Percentiles rank a stretch among this genome's conserved stretches.
Evolutionary conservation across 2,113 vertebrate genomes (phyloP).

Genomic region (Polyodon spathula): DNA sequence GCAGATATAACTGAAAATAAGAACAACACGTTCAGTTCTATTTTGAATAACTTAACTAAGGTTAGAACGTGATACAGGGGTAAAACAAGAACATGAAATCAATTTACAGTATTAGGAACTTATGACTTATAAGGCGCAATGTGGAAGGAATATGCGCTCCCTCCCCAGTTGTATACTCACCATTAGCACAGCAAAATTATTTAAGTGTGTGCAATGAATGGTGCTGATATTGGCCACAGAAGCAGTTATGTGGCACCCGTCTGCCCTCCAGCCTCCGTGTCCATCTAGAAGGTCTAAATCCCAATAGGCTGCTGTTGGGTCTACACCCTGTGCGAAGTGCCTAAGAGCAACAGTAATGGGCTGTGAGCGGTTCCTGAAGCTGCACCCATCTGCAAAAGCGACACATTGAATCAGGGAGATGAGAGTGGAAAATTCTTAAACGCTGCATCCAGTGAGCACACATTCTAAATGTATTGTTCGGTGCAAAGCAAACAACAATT

Average conservation of each 20-base stretch:
- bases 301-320: slow-evolving; percentile 77
- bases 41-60: too few relatives aligned
- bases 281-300: slow-evolving; percentile 89
- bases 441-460: slow-evolving; percentile 27
- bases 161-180: slow-evolving; percentile 65
- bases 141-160: not conserved
- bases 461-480: slow-evolving; percentile 14
- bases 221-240: slow-evolving; percentile 70
- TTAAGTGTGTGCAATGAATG: slow-evolving; percentile 68
- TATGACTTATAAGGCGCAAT: slow-evolving; percentile 13
- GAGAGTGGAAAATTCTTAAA: slow-evolving; percentile 47
- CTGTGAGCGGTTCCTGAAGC: slow-evolving; percentile 60
- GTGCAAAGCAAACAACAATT: slow-evolving; percentile 10
- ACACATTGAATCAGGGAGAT: slow-evolving; percentile 49
- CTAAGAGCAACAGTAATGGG: slow-evolving; percentile 69
- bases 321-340: slow-evolving; percentile 67
- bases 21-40: too few relatives aligned
- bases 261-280: slow-evolving; percentile 88
- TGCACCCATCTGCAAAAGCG: slow-evolving; percentile 78
- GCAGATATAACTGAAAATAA: too few relatives aligned
- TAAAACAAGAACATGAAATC: too few relatives aligned
- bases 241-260: slow-evolving; percentile 79
- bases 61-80: too few relatives aligned
- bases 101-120: too few relatives aligned
- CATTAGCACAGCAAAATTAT: slow-evolving; percentile 93